Evolutionary conservation across 2,113 vertebrate species (phyloP).

Genomic region (Ptilonorhynchus violaceus): DNA sequence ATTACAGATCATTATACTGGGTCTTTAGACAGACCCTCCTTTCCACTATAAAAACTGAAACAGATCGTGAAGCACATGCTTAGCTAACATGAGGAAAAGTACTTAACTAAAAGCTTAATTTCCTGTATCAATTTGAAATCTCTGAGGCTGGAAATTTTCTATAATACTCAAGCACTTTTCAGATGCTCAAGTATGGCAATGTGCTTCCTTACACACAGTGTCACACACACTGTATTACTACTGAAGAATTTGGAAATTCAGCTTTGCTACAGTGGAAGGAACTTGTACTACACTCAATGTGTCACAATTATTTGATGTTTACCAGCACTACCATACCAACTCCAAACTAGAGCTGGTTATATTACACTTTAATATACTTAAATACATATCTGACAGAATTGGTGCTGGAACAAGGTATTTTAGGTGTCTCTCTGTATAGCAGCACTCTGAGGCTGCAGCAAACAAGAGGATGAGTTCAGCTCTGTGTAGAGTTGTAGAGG

Average conservation of each 20-base stretch:
- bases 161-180: not conserved
- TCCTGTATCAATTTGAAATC: not conserved
- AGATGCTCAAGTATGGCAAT: not conserved
- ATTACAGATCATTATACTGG: not conserved
- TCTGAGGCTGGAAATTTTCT: not conserved
- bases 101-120: not conserved
- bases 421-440: not conserved
- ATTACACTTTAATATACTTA: not conserved
- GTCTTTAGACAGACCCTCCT: not conserved
- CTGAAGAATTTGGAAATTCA: not conserved
- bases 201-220: not conserved
- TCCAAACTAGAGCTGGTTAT: not conserved
- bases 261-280: not conserved
- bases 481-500: not conserved
- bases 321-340: not conserved
- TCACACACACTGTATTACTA: not conserved
- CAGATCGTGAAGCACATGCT: not conserved
- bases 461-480: not conserved
- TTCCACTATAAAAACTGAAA: not conserved
- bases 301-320: not conserved
- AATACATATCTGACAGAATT: not conserved
- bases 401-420: not conserved
- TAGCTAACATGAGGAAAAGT: not conserved
- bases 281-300: not conserved
- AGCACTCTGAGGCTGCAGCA: not conserved